Evolutionary conservation across 1,140 invertebrate species (phyloP).

Genomic region (Philaenus spumarius): DNA sequence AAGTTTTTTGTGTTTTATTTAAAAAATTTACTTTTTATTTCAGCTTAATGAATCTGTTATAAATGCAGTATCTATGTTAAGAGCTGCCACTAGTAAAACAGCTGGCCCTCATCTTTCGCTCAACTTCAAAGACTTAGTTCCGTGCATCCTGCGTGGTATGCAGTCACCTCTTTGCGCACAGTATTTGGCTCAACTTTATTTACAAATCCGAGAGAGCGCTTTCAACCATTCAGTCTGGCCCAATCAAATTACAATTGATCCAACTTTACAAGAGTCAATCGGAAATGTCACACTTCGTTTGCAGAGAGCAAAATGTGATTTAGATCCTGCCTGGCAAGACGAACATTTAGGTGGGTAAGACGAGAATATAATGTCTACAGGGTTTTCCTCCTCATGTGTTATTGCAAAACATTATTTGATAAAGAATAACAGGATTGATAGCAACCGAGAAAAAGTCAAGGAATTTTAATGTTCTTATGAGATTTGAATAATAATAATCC

Average conservation of each 20-base stretch:
- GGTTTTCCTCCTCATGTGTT: too few species aligned
- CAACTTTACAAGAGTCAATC: conserved; percentile 35
- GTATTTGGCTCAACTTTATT: conserved; percentile 52
- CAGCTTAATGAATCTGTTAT: conserved; percentile 23
- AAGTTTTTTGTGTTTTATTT: too few species aligned
- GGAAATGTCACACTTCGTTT: conserved; percentile 61
- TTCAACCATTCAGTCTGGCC: conserved; percentile 1
- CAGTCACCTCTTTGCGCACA: conserved; percentile 63
- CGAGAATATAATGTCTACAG: too few species aligned
- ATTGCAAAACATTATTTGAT: too few species aligned
- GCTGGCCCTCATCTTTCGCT: conserved; percentile 34
- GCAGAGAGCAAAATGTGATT: conserved; percentile 68
- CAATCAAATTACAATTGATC: conserved; percentile 3
- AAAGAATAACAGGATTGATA: too few species aligned
- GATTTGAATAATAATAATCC: too few species aligned
- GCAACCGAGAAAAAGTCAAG: too few species aligned
- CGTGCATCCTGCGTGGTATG: conserved; percentile 53
- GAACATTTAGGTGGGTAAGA: conserved; percentile 53
- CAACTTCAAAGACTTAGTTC: conserved; percentile 47
- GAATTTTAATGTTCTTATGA: too few species aligned
- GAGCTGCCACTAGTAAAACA: conserved; percentile 42
- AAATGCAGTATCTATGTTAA: conserved; percentile 52
- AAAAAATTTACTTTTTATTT: conserved; percentile 2
- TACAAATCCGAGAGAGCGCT: conserved; percentile 42
- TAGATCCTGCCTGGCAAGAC: conserved; percentile 70